Evolutionary conservation across 2,888 invertebrate species (phyloP), one percentile per base, ranked within the genome.

Genomic region (Eristalis tenax): DNA sequence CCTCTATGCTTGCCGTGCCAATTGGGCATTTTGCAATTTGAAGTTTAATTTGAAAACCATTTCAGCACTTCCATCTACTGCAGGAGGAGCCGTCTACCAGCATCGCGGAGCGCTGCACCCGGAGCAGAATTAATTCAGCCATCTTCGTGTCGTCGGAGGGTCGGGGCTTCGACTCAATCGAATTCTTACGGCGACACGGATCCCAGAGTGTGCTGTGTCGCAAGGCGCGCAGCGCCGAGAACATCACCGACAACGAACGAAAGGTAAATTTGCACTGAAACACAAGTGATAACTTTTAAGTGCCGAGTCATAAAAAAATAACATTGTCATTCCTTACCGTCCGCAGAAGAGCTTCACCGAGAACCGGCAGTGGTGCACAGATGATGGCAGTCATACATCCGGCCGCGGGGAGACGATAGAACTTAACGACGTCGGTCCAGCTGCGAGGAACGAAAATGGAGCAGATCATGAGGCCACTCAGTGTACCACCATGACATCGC

Each of bases 111-210:
- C 94, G 93, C 73, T 93, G 92, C 92, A 94, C 94, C 89, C 94
- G 97, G 88, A 96, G 97, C 88, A 95, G 97, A 77, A 96, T 97
- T 91, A 97, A 97, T 93, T 97, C 97, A 83, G 97, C 97, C 89
- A 97, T 97, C 91, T 97, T 97, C 93, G 96, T 97, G 84, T 96
- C 96, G 73, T 95, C 96, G 88, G 96, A 96, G 90, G 96, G 96
- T 0, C 94, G 95, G 38, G 96, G 96, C 32, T 96, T 97, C 91
- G 96, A 97, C 91, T 96, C 96, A 86, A 95, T 96, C 90, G 97
- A 97, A 93, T 97, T 97, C 91, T 93, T 97, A 90, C 94, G 96
- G 71, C 94, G 97, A 79, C 96, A 97, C 91, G 97, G 97, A 35
- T 96, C 96, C 18, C 96, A 96, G 90, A 97, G 97, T 76, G 95